Evolutionary conservation across 2,797 vertebrate species (phyloP).

Genomic region (Rhinella marina): DNA sequence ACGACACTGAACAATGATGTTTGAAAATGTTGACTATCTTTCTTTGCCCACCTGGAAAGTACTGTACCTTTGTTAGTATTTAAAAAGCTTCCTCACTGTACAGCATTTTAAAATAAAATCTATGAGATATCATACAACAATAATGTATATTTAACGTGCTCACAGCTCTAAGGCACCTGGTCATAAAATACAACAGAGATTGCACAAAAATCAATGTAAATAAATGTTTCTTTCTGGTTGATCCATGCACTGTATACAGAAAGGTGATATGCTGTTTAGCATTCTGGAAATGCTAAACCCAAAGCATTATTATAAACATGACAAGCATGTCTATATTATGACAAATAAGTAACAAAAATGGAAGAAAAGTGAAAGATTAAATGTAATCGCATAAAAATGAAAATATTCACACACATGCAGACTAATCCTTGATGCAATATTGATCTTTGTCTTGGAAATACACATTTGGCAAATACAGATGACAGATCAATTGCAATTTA

Average conservation of each 20-base stretch:
- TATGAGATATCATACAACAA: conserved; percentile 26
- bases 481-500: conserved; percentile 89
- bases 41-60: background rate
- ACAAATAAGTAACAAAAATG: background rate
- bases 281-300: conserved; percentile 6
- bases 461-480: conserved; percentile 88
- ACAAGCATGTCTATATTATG: background rate
- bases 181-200: conserved; percentile 34
- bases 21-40: background rate
- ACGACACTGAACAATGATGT: background rate
- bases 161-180: conserved; percentile 55
- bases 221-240: background rate
- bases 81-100: background rate
- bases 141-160: conserved; percentile 37
- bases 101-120: conserved; percentile 29
- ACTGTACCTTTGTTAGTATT: background rate
- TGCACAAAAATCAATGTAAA: conserved; percentile 34
- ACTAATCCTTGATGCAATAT: conserved; percentile 70
- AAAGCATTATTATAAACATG: conserved; percentile 38
- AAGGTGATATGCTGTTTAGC: conserved; percentile 31
- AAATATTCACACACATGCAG: conserved; percentile 72
- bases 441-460: conserved; percentile 76
- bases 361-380: conserved; percentile 3
- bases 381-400: conserved; percentile 26
- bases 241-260: conserved; percentile 34